Evolutionary conservation across 2,113 vertebrate genomes (phyloP).

Genomic region (Hippolais icterina): DNA sequence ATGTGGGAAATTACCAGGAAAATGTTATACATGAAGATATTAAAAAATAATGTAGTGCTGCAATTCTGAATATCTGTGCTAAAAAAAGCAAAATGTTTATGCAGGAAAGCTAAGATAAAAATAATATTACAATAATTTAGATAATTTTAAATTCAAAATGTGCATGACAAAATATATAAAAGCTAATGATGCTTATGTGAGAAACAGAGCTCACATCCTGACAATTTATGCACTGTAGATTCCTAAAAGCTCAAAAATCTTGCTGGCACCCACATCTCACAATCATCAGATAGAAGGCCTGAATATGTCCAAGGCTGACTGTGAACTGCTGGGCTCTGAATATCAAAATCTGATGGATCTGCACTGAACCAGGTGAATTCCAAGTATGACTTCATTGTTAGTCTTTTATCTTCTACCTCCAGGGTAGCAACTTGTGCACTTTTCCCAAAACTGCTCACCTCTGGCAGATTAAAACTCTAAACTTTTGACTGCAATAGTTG

Average conservation of each 20-base stretch:
- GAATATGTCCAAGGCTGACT: neutral
- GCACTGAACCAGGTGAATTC: neutral
- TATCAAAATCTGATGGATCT: neutral
- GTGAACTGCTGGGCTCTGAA: neutral
- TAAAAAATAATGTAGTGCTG: neutral
- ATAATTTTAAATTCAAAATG: neutral
- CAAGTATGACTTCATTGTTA: neutral
- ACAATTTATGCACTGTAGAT: neutral
- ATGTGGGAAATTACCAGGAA: neutral
- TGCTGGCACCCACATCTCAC: neutral
- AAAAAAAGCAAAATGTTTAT: neutral
- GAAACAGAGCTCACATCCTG: neutral
- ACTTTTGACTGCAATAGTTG: neutral
- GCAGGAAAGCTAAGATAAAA: neutral
- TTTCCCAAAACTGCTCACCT: neutral
- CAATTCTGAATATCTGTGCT: neutral
- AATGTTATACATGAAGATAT: neutral
- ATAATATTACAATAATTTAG: neutral
- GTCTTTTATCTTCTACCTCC: neutral
- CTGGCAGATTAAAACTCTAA: neutral
- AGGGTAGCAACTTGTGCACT: neutral
- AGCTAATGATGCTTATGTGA: neutral
- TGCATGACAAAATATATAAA: neutral
- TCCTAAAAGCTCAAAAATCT: neutral
- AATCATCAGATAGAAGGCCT: neutral